Conservation (phyloP, 2,888 invertebrate genomes). For the Anorthoa munda region DNA sequence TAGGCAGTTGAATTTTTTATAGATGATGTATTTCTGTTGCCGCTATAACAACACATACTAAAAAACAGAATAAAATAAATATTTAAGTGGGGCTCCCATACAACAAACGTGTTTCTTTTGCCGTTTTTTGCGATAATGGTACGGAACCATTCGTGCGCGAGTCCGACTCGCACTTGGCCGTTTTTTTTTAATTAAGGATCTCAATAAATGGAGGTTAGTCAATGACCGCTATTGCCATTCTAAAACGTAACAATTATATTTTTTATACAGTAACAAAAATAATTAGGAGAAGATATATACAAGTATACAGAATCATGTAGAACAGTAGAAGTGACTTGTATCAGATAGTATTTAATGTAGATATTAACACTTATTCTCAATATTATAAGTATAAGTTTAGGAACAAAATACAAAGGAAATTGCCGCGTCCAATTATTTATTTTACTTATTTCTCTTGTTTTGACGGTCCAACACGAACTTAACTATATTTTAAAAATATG, state of each 20-base stretch:
- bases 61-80: no score
- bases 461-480: slow-evolving; percentile 1
- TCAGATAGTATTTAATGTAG: slow-evolving; percentile 19
- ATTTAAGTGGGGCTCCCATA: no score
- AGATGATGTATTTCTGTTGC: no score
- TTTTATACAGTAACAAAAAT: slow-evolving; percentile 25
- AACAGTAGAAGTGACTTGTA: slow-evolving; percentile 38
- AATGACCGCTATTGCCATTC: no score
- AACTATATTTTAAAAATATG: neutral
- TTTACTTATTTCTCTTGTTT: slow-evolving; percentile 9
- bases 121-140: no score
- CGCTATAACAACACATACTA: no score
- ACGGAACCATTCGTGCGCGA: no score
- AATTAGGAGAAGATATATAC: slow-evolving; percentile 30
- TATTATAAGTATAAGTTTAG: slow-evolving; percentile 60
- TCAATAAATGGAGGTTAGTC: no score
- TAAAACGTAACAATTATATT: neutral
- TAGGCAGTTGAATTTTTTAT: no score
- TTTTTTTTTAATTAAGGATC: no score
- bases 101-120: no score
- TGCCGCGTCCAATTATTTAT: slow-evolving; percentile 1
- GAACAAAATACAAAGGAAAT: slow-evolving; percentile 53
- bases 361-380: slow-evolving; percentile 52
- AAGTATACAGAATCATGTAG: slow-evolving; percentile 31
- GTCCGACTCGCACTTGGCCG: no score